Evolutionary conservation across 2,113 vertebrate genomes (phyloP), one percentile per base, ranked within the genome.

Genomic region (Macaca nemestrina): DNA sequence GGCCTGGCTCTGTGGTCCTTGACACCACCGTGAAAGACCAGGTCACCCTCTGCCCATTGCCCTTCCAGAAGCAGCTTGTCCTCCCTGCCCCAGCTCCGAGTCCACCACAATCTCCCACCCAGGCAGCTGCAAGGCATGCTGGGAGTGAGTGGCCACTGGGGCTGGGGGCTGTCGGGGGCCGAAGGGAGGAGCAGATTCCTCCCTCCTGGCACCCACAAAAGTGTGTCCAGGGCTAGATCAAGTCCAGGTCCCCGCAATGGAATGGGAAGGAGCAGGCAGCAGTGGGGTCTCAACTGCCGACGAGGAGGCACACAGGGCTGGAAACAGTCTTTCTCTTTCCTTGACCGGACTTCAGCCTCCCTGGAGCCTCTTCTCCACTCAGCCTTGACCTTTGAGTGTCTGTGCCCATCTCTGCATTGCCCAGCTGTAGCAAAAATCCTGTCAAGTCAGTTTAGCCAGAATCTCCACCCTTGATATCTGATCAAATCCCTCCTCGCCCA

Each of bases 361-460:
- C 48, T 81, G 43, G 85, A 55, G 38, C 17, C n/a, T 48, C 70
- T 72, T n/a, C 35, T 55, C 40, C 40, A 2, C 35, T 38, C 10
- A 67, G 27, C 57, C 64, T 64, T 30, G 8, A 30, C 32, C 38
- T 55, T 3, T 35, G 48, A 43, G 67, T 45, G 13, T 48, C 27
- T 1, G 0, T 16, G 16, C 22, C 88, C 35, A 12, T 27, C 67
- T 68, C 10, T 45, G 55, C 12, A 8, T 82, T 59, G 20, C 84
- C n/a, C 48, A 18, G 55, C 59, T 75, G 52, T 32, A 61, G 61
- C 52, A 81, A 83, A 83, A 92, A 83, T 52, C 76, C 59, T 61
- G 76, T 88, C 82, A 22, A 43, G 88, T 96, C 22, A 9, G 59
- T 88, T 92, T 67, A 40, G 32, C 93, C 40, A 68, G 93, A 92